phyloP scores from a whole-genome alignment of 2,888 invertebrate species.

The Tridacna crocea region DNA sequence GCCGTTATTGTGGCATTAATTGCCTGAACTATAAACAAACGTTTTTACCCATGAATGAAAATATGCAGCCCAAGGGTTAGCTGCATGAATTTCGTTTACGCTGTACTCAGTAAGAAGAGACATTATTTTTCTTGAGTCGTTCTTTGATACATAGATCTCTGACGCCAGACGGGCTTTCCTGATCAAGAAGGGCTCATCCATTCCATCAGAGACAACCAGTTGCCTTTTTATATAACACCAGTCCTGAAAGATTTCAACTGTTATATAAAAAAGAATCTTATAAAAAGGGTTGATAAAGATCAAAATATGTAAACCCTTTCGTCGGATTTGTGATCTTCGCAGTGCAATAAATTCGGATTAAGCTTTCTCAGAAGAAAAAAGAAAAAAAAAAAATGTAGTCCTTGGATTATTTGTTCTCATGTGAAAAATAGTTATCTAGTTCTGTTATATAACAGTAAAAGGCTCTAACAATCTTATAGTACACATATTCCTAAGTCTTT shows the following conservation, averaged over 20 bases:
- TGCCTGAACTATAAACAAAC: not conserved
- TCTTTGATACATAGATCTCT: constrained; percentile 45
- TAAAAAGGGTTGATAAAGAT: not conserved
- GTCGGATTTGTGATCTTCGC: not conserved
- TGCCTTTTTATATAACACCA: constrained; percentile 49
- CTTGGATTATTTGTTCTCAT: too few relatives aligned
- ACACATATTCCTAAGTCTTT: too few relatives aligned
- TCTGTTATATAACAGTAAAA: too few relatives aligned
- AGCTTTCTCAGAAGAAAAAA: too few relatives aligned
- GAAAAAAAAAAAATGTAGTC: too few relatives aligned
- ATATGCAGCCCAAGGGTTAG: constrained; percentile 27
- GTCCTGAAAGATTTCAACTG: constrained; percentile 23
- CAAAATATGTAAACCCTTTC: not conserved
- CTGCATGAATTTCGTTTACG: constrained; percentile 33
- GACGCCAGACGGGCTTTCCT: constrained; percentile 40
- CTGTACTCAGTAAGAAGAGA: constrained; percentile 39
- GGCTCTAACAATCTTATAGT: too few relatives aligned
- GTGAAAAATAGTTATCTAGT: too few relatives aligned
- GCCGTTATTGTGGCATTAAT: too few relatives aligned
- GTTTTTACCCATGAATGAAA: constrained; percentile 51
- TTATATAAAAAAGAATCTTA: not conserved
- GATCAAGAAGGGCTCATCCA: constrained; percentile 29
- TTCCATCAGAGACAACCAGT: constrained; percentile 4
- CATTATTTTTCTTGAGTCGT: constrained; percentile 39
- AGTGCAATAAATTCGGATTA: not conserved